These are phyloP conservation scores for Macrochelys suwanniensis DNA, from an alignment of 2,797 vertebrate genomes.

Conservation along the genomic window DNA sequence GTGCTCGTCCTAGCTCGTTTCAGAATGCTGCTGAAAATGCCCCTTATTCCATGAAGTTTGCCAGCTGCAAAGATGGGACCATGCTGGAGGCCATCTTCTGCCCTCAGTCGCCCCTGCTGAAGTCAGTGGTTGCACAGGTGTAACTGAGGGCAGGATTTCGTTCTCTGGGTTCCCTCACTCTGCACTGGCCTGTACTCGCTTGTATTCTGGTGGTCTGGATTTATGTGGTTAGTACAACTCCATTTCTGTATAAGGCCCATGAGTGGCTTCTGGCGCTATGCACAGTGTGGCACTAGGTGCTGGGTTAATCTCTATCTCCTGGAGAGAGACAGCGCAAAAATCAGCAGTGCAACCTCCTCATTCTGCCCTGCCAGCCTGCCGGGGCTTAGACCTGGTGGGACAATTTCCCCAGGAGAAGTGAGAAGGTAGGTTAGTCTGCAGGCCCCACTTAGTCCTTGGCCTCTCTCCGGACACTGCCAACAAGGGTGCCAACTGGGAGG, in stretches of 20 bases:
- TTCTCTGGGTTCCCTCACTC: background rate
- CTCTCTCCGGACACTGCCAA: background rate
- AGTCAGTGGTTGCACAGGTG: background rate
- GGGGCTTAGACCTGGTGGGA: background rate
- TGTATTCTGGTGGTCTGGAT: rapidly evolving
- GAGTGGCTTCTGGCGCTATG: background rate
- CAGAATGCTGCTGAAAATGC: background rate
- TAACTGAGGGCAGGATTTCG: background rate
- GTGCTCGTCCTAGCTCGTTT: background rate
- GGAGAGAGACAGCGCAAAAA: background rate
- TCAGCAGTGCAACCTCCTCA: background rate
- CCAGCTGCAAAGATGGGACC: background rate
- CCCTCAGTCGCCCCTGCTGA: background rate
- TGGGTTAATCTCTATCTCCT: background rate
- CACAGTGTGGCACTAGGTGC: background rate
- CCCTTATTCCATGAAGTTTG: background rate
- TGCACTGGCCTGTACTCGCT: rapidly evolving
- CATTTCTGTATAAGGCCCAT: background rate
- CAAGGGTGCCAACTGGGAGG: background rate
- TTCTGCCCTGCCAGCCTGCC: rapidly evolving
- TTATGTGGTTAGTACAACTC: background rate
- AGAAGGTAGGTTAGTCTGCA: background rate
- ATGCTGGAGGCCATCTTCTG: background rate
- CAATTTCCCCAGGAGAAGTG: background rate
- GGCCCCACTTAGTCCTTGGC: background rate